Conservation (phyloP, 2,888 invertebrate species). For the Coelinius sp. region DNA sequence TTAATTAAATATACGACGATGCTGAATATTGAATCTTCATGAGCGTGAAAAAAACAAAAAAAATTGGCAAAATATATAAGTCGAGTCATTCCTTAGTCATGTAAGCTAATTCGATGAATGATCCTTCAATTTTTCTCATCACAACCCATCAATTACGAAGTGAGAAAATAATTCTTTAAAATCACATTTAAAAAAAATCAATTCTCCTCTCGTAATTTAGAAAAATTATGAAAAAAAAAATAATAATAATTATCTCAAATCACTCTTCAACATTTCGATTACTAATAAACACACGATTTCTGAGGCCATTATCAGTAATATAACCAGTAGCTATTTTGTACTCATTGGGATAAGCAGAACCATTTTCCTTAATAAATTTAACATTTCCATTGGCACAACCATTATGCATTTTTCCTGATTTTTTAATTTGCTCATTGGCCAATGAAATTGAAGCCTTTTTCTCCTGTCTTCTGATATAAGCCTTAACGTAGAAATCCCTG, state of each 20-base stretch:
- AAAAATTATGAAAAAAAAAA: background rate
- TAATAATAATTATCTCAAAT: background rate
- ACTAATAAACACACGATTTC: slow-evolving; percentile 72
- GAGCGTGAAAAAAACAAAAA: background rate
- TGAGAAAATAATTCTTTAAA: background rate
- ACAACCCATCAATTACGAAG: background rate
- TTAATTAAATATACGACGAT: background rate
- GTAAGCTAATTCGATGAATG: background rate
- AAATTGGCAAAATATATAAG: background rate
- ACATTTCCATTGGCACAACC: slow-evolving; percentile 55
- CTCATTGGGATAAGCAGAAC: slow-evolving; percentile 67
- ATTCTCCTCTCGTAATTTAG: background rate
- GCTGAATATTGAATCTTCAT: background rate
- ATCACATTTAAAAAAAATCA: background rate
- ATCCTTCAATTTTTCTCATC: no score
- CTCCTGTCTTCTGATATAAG: slow-evolving; percentile 72
- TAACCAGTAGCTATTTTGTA: slow-evolving; percentile 72
- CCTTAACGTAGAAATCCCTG: slow-evolving; percentile 89
- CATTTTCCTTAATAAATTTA: slow-evolving; percentile 60
- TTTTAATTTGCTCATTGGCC: no score
- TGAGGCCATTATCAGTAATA: slow-evolving; percentile 70
- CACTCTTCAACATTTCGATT: slow-evolving; percentile 33
- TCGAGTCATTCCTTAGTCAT: background rate
- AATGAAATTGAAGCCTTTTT: background rate
- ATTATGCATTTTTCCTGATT: slow-evolving; percentile 10